Base-by-base conservation (phyloP, 2,113 vertebrate species). In the Cricetomys ansorgei region DNA sequence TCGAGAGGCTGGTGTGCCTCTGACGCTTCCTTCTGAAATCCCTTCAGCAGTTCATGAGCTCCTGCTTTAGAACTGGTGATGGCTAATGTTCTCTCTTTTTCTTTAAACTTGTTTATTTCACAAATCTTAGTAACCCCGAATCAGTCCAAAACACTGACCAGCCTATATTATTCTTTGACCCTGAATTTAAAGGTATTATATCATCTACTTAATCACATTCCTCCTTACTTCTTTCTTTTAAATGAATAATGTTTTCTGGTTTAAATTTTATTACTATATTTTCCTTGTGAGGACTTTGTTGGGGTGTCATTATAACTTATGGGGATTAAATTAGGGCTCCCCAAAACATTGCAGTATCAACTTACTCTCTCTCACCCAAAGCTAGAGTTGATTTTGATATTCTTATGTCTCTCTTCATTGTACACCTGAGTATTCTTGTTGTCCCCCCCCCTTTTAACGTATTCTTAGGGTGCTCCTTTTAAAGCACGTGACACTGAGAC, bases 51-150 rank as follows among this genome's bases (percentile, higher is more conserved):
- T 34, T 81, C 34, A 37, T 59, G 48, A 59, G 1, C 29, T 79
- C 55, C 97, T 76, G 45, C 31, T 79, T 76, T 92, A 31, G 45
- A 87, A 79, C 21, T 50, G 1, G 29, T 53, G 16, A 6, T 91
- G 70, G 9, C 65, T 7, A 65, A 79, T 91, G 21, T 88, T 90
- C 96, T 92, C 6, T 94, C 21, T 95, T 80, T 17, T 94, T 93
- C 53, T 96, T 92, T 40, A 87, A 77, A 45, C 76, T 45, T 48
- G 13, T 81, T 92, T 84, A 93, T 95, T 48, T 64, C 3, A 96
- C 13, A 94, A 91, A 89, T 73, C 37, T 91, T 31, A 88, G 9
- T 31, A 89, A 72, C n/a, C 92, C 62, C 79, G 19, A 93, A 31
- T 91, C 62, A 88, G 25, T 93, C 27, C 12, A 40, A 83, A 97